Evolutionary conservation across 2,113 vertebrate species (phyloP), one percentile per base, ranked within the genome.

Genomic region (Callaeas wilsoni): DNA sequence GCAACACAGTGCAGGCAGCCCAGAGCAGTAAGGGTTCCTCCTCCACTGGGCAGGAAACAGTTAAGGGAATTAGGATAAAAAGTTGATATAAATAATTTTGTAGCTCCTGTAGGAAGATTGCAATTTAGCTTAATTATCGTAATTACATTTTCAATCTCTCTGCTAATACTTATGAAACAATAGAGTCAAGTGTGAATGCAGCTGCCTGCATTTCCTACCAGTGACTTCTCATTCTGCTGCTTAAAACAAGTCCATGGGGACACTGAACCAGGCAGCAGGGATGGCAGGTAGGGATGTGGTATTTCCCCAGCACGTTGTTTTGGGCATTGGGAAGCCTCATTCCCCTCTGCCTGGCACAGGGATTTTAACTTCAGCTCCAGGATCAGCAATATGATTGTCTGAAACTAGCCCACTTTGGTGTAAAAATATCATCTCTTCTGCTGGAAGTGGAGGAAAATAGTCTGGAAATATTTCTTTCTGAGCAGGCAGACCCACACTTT

Each of bases 111-210:
- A 87, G 84, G 84, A 93, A 97, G 75, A 90, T 69, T 74, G 90
- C 2, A 7, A 95, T 86, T 90, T 77, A 81, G 75, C 50, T 87
- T 86, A 80, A 95, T 97, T 94, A 95, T 91, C 81, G 39, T 91
- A 84, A 96, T 95, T 91, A 92, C 57, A 85, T 93, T 96, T 94
- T 94, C 89, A 94, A 33, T 89, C 89, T 91, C 80, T 84, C 53
- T 91, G 65, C 52, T 93, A 92, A 91, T 95, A 89, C 91, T 76
- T 89, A 57, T 0, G 26, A 76, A 92, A 89, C 81, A 94, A 89
- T 93, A 91, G 91, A 89, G 41, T 49, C 26, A 84, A 78, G 87
- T 55, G 86, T 55, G 73, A 73, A 56, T 29, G 49, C 89, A 81
- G 80, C 65, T 47, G 26, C 56, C 84, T 89, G 52, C 47, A 63